Base-by-base conservation (phyloP, 2,888 invertebrate genomes). In the Tipula vernalis region DNA sequence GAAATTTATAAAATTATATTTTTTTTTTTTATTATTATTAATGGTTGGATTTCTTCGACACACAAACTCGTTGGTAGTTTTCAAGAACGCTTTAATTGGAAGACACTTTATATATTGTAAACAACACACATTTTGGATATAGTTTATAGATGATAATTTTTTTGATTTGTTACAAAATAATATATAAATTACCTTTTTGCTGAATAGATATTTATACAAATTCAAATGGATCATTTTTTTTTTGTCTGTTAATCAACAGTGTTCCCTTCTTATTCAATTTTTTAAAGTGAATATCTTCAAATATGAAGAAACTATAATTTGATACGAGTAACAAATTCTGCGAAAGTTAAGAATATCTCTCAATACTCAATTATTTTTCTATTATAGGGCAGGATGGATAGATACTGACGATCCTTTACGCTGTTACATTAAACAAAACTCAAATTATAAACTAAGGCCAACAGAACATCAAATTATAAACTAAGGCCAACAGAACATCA, bases 91-190 rank as follows among this genome's bases (percentile, higher is more conserved):
- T 84, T 84, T 84, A 84, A 84, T 84, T 84, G 84, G 84, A 84
- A 84, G 84, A 84, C 84, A 84, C 84, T 84, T 84, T 84, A 84
- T 84, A 84, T 84, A 84, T 71, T 84, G 84, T 84, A 84, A 84
- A 84, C 71, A 71, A 71, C 71, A 71, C 84, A 84, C 84, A 84
- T 41, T 84, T 84, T 84, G 84, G 39, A 84, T 39, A 84, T 84
- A 51, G 83, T 36, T 83, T 36, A 71, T 36, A 39, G 41, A n/a
- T 84, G 41, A 84, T 41, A 84, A 84, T 39, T 41, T 83, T 51
- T 71, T 71, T 71, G 28, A 71, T 71, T 71, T 71, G 71, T 71
- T 71, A 71, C 71, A 71, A 71, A 71, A 71, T 71, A 71, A 71
- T 71, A 71, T 71, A 71, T 71, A 71, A 71, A 71, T 71, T 71